phyloP scores from a whole-genome alignment of 2,888 invertebrate species.

The Drosophila infuscata region DNA sequence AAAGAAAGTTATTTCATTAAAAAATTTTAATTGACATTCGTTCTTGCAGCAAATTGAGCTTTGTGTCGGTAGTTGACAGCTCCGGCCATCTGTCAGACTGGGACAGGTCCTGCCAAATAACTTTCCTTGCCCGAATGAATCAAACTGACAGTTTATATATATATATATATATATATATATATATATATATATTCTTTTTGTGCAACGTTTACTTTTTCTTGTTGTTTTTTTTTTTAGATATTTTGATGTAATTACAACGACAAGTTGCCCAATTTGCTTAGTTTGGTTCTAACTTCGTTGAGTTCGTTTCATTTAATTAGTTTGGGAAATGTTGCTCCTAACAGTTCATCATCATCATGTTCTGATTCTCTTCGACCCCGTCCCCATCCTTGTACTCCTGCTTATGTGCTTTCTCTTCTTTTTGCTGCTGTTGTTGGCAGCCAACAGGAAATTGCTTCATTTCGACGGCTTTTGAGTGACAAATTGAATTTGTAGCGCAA shows the following conservation, averaged over 20 bases:
- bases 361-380: constrained; percentile 5
- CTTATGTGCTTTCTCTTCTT: constrained; percentile 3
- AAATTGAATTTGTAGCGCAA: constrained; percentile 72
- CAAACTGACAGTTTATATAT: constrained; percentile 63
- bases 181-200: constrained; percentile 18
- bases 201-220: constrained; percentile 32
- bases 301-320: constrained; percentile 76
- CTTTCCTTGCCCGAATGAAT: constrained; percentile 65
- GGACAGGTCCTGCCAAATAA: constrained; percentile 56
- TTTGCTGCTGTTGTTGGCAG: constrained; percentile 45
- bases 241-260: constrained; percentile 77
- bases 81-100: constrained; percentile 63
- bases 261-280: constrained; percentile 77
- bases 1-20: constrained; percentile 76
- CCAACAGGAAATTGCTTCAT: constrained; percentile 69
- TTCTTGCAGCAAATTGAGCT: constrained; percentile 75
- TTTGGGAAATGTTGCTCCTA: constrained; percentile 66
- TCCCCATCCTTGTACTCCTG: background rate
- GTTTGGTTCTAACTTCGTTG: constrained; percentile 53
- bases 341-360: constrained; percentile 29
- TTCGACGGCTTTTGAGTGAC: constrained; percentile 75
- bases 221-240: constrained; percentile 49
- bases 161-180: constrained; percentile 27
- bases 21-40: constrained; percentile 77
- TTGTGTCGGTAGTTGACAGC: constrained; percentile 58